Conservation (phyloP, 2,888 invertebrate species). For the Chalcis sispes region DNA sequence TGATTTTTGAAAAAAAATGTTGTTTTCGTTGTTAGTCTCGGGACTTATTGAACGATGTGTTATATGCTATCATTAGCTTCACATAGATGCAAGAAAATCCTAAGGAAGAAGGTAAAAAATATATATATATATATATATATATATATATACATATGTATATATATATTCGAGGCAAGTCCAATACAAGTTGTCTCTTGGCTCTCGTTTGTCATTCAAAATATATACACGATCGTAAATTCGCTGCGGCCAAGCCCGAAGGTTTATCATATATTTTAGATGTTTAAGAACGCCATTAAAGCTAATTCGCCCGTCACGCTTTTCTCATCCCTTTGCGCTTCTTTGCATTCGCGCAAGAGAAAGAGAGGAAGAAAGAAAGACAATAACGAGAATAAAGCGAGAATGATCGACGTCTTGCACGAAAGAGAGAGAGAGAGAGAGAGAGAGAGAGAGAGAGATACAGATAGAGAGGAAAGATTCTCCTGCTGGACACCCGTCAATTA, state of each 20-base stretch:
- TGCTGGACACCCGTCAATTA: constrained; percentile 51
- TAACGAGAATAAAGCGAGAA: constrained; percentile 1
- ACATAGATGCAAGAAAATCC: too few species aligned
- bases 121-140: too few species aligned
- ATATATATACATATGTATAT: too few species aligned
- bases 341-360: constrained; percentile 28
- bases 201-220: constrained; percentile 60
- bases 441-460: constrained; percentile 32
- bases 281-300: constrained; percentile 57
- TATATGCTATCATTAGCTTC: too few species aligned
- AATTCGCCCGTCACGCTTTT: constrained; percentile 51
- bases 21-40: too few species aligned
- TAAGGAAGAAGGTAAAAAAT: too few species aligned
- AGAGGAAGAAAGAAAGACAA: constrained; percentile 38
- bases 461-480: constrained; percentile 13
- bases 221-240: constrained; percentile 44
- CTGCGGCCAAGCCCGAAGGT: constrained; percentile 34
- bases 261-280: constrained; percentile 57
- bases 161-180: too few species aligned
- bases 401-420: too few species aligned
- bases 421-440: constrained; percentile 42
- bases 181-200: too few species aligned
- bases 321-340: constrained; percentile 11
- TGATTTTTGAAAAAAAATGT: too few species aligned
- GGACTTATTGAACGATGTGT: too few species aligned